Conservation (phyloP, 2,797 vertebrate genomes). For the Nyctibius grandis region DNA sequence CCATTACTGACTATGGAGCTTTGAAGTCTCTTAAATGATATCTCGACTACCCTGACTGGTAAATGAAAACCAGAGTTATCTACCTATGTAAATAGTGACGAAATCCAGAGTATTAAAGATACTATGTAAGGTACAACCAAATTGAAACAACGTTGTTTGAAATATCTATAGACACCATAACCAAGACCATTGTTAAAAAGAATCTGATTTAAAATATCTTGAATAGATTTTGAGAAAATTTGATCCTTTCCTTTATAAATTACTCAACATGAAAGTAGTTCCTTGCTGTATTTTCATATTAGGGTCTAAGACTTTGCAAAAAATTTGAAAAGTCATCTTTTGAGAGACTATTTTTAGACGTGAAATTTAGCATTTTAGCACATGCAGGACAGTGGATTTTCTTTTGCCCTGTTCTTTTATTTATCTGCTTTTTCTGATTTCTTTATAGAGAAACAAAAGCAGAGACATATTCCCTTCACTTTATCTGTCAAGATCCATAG, state of each 20-base stretch:
- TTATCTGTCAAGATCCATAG: neutral
- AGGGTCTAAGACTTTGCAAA: neutral
- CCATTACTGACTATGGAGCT: neutral
- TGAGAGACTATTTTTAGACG: neutral
- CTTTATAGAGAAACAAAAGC: neutral
- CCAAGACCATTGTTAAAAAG: neutral
- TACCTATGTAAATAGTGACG: neutral
- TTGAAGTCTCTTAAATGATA: slow-evolving; percentile 9
- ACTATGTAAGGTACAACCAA: neutral
- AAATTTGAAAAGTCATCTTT: neutral
- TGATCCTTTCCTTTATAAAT: neutral
- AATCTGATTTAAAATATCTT: neutral
- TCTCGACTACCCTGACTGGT: neutral
- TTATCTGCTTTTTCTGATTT: neutral
- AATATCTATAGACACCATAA: neutral
- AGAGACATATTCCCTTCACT: neutral
- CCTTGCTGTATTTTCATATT: neutral
- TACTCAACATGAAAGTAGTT: neutral
- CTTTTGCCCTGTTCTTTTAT: neutral
- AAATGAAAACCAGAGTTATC: neutral
- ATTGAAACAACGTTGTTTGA: neutral
- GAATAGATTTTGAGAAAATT: neutral
- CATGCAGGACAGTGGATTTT: neutral
- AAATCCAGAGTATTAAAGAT: neutral
- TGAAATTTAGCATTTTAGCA: neutral